A percentile compares a stretch with the other conserved stretches of the same genome.
Evolutionary conservation across 2,797 vertebrate genomes (phyloP).

Genomic region (Myotis vivesi): DNA sequence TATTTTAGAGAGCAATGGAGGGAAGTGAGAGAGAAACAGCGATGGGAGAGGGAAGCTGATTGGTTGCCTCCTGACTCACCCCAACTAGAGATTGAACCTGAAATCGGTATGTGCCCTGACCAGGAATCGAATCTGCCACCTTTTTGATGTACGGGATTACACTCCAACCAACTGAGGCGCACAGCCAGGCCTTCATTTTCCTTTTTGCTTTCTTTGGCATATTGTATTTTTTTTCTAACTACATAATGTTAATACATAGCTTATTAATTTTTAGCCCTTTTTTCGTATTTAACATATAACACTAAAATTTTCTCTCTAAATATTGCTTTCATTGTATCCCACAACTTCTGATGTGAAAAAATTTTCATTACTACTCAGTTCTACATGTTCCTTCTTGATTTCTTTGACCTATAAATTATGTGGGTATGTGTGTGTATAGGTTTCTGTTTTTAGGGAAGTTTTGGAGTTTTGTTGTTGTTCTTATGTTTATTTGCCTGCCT

Average conservation of each 20-base stretch:
- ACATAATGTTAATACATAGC: neutral
- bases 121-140: neutral
- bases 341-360: neutral
- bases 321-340: neutral
- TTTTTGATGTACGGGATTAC: neutral
- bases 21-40: neutral
- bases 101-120: too few species aligned
- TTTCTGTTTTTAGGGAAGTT: neutral
- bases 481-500: neutral
- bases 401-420: neutral
- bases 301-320: neutral
- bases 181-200: neutral
- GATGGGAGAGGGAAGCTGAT: neutral
- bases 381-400: neutral
- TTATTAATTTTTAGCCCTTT: neutral
- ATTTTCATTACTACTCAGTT: neutral
- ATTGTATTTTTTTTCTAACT: neutral
- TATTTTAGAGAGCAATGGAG: neutral
- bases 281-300: neutral
- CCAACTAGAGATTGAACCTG: neutral
- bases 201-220: neutral
- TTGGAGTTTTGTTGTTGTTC: neutral
- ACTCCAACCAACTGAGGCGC: neutral
- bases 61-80: neutral
- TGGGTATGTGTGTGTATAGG: too few species aligned